Evolutionary conservation across 2,888 invertebrate genomes (phyloP).

Genomic region (Diarsia brunnea): DNA sequence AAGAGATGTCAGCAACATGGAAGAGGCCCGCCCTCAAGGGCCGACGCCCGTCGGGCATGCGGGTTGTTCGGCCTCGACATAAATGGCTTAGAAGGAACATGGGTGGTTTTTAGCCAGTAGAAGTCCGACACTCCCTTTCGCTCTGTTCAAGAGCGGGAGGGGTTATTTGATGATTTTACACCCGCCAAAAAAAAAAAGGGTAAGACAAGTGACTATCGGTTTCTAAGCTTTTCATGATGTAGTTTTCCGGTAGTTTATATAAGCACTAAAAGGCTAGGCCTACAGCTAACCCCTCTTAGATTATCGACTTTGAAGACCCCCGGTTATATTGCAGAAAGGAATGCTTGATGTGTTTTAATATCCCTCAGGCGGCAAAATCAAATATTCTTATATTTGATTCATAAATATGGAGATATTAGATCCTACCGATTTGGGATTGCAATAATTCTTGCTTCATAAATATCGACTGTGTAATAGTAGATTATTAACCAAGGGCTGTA

Average conservation of each 20-base stretch:
- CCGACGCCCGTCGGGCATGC: too few species aligned
- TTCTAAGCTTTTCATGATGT: neutral
- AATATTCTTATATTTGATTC: slow-evolving; percentile 52
- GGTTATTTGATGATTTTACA: too few species aligned
- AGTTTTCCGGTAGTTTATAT: neutral
- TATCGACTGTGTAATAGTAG: slow-evolving; percentile 11
- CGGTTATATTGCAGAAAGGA: neutral
- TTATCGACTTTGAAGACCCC: neutral
- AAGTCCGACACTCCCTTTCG: too few species aligned
- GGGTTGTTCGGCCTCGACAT: too few species aligned
- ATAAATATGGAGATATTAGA: slow-evolving; percentile 58
- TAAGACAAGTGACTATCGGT: neutral
- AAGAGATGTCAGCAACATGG: too few species aligned
- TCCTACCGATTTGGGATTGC: slow-evolving; percentile 31
- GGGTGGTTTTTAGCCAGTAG: too few species aligned
- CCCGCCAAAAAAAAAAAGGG: neutral
- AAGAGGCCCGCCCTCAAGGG: too few species aligned
- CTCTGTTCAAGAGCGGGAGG: too few species aligned
- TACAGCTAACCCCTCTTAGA: neutral
- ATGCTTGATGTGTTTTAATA: slow-evolving; percentile 45
- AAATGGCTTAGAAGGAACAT: too few species aligned
- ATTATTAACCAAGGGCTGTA: too few species aligned
- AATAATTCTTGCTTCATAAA: slow-evolving; percentile 50
- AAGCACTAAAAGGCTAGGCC: neutral
- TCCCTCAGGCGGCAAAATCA: slow-evolving; percentile 27